Percentiles rank a stretch among this genome's conserved stretches.
Conservation (phyloP, 1,140 invertebrate genomes). For the Zophobas atratus region DNA sequence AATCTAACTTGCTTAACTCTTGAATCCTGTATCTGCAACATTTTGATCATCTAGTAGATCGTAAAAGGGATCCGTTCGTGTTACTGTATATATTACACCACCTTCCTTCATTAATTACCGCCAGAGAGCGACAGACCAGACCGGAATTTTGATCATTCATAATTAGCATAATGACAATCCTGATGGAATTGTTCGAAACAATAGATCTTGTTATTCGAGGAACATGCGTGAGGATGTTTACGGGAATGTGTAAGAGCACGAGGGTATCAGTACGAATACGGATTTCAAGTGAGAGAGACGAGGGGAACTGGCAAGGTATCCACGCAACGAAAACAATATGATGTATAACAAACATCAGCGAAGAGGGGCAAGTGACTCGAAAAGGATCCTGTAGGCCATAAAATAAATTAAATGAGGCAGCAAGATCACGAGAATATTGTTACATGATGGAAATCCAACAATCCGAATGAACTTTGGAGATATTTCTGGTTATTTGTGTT, state of each 20-base stretch:
- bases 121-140: not conserved
- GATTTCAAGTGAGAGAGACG: not conserved
- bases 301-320: not conserved
- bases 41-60: too few relatives aligned
- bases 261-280: not conserved
- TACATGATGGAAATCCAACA: not conserved
- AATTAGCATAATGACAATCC: slow-evolving; percentile 7
- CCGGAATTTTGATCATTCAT: slow-evolving; percentile 1
- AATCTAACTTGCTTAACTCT: too few relatives aligned
- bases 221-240: not conserved
- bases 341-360: slow-evolving; percentile 3
- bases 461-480: not conserved
- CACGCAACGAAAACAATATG: slow-evolving; percentile 16
- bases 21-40: too few relatives aligned
- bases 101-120: not conserved
- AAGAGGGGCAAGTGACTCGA: slow-evolving; percentile 3
- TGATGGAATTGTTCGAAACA: slow-evolving; percentile 5
- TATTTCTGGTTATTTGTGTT: not conserved
- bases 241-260: not conserved
- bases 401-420: slow-evolving; percentile 17
- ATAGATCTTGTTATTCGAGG: not conserved
- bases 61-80: too few relatives aligned
- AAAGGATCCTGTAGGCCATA: slow-evolving; percentile 8
- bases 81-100: too few relatives aligned
- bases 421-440: slow-evolving; percentile 3